phyloP scores from a whole-genome alignment of 2,797 vertebrate genomes.

The Mormyrops attenuatus region DNA sequence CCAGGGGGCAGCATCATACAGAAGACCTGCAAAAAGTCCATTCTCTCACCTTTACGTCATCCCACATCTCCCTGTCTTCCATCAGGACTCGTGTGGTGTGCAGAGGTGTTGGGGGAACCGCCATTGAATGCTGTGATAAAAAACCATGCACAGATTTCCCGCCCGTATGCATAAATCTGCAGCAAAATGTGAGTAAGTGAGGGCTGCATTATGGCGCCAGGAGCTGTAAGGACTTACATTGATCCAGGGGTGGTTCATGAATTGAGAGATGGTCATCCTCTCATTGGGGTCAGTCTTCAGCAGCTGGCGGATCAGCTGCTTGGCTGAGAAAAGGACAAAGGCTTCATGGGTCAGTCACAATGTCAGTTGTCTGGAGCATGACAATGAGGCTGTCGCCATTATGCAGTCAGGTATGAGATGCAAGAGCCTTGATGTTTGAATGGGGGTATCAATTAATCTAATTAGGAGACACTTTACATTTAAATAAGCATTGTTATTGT shows the following conservation, averaged over 20 bases:
- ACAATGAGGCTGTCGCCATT: too few species aligned
- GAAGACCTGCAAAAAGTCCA: background rate
- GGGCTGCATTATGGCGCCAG: background rate
- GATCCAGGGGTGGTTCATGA: conserved; percentile 97
- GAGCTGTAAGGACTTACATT: conserved; percentile 65
- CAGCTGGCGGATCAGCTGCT: conserved; percentile 85
- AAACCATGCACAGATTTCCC: background rate
- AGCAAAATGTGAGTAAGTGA: background rate
- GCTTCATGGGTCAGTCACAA: background rate
- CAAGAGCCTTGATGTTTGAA: too few species aligned
- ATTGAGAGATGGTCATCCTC: conserved; percentile 88
- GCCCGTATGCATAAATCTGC: background rate
- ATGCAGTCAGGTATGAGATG: too few species aligned
- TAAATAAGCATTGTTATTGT: background rate
- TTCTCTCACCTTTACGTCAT: conserved; percentile 87
- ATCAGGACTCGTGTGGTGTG: conserved; percentile 89
- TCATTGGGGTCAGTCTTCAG: conserved; percentile 95
- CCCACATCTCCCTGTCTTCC: conserved; percentile 93
- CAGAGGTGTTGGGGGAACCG: conserved; percentile 88
- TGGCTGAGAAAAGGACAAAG: conserved; percentile 58
- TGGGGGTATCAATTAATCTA: too few species aligned
- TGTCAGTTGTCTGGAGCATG: background rate
- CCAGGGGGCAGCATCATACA: background rate
- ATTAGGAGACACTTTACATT: background rate
- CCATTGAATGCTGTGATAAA: conserved; percentile 76